Evolutionary conservation across 2,797 vertebrate genomes (phyloP).

Genomic region (Loris lydekkerianus): DNA sequence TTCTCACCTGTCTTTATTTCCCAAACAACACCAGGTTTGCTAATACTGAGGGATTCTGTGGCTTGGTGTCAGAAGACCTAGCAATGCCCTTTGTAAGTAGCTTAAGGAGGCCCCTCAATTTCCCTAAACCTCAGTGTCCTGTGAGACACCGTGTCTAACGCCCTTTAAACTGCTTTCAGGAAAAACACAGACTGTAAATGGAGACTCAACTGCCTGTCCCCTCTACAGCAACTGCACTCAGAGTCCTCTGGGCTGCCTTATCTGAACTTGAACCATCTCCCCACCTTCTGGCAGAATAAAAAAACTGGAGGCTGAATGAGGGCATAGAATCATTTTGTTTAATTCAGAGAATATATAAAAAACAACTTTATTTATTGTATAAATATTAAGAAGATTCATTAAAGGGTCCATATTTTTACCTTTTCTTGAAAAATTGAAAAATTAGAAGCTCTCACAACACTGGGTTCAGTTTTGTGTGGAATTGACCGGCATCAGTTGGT

Average conservation of each 20-base stretch:
- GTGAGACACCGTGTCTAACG: not conserved
- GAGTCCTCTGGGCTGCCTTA: not conserved
- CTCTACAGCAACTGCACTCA: not conserved
- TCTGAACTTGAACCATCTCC: not conserved
- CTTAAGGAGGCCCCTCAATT: not conserved
- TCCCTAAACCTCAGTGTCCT: not conserved
- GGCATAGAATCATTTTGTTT: not conserved
- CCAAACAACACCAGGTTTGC: not conserved
- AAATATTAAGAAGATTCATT: not conserved
- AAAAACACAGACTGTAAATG: not conserved
- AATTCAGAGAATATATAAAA: not conserved
- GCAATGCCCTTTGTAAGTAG: not conserved
- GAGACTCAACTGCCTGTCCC: not conserved
- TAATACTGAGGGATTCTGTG: not conserved
- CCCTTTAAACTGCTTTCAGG: not conserved
- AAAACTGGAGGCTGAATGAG: not conserved
- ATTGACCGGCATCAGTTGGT: not conserved
- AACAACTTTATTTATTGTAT: not conserved
- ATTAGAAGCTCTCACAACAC: not conserved
- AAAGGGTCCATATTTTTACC: not conserved
- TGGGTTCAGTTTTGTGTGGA: rapidly evolving
- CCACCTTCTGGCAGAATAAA: not conserved
- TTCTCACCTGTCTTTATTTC: not conserved
- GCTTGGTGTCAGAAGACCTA: not conserved
- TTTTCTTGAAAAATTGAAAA: not conserved